Conservation (phyloP, 2,888 invertebrate species). For the Mayetiola destructor region DNA sequence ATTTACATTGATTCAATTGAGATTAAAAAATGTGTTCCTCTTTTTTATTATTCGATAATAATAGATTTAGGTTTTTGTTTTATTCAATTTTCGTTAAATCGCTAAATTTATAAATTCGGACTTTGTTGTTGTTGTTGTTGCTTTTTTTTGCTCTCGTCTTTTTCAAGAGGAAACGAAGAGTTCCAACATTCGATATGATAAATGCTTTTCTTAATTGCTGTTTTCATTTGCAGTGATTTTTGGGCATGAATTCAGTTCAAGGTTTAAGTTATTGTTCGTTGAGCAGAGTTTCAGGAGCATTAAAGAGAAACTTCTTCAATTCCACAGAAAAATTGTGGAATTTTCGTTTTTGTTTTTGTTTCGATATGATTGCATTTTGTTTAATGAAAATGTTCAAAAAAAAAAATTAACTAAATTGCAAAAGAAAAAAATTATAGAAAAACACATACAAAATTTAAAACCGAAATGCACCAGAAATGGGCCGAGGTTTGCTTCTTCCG, state of each 20-base stretch:
- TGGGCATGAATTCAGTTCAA: neutral
- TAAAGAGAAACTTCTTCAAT: neutral
- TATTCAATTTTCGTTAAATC: neutral
- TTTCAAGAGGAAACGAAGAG: neutral
- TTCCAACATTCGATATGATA: neutral
- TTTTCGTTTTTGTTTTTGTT: neutral
- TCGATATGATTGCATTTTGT: conserved; percentile 12
- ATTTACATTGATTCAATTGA: neutral
- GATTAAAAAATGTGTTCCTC: neutral
- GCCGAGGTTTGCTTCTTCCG: no score
- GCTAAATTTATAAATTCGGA: conserved; percentile 5
- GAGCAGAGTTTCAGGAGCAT: neutral
- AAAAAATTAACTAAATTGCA: neutral
- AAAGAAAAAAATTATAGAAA: neutral
- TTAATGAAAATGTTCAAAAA: conserved; percentile 4
- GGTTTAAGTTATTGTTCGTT: neutral
- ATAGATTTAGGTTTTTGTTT: no score
- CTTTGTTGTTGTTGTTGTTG: neutral
- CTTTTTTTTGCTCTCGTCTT: neutral
- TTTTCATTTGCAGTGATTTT: neutral
- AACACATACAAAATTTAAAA: neutral
- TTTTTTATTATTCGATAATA: neutral
- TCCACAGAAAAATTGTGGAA: neutral
- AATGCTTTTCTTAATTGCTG: neutral
- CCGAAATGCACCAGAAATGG: no score